These are phyloP conservation scores for Tuta absoluta DNA, from an alignment of 2,888 invertebrate species.

Conservation along the genomic window DNA sequence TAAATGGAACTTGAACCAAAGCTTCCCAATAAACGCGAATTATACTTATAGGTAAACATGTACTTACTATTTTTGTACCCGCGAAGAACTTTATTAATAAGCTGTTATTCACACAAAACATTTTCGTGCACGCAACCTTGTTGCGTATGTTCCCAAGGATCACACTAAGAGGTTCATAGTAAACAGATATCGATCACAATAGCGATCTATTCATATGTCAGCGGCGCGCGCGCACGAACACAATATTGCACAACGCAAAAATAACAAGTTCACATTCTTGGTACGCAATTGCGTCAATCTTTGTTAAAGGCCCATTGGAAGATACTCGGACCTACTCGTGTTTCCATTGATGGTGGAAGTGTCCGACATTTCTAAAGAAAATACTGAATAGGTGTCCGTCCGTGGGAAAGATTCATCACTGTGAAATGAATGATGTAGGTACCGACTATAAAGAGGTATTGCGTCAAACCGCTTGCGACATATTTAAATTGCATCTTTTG, in stretches of 20 bases:
- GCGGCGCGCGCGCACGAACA: constrained; percentile 36
- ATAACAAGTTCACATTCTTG: constrained; percentile 44
- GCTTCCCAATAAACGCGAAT: background rate
- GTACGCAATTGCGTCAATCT: constrained; percentile 50
- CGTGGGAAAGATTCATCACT: background rate
- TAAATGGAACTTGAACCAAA: constrained; percentile 27
- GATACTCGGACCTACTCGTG: constrained; percentile 26
- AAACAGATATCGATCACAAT: constrained; percentile 21
- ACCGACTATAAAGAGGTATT: background rate
- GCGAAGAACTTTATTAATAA: background rate
- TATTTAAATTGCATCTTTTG: too few species aligned
- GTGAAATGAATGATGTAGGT: background rate
- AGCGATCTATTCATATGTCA: constrained; percentile 20
- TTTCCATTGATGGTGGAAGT: background rate
- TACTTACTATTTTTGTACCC: background rate
- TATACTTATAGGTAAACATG: background rate
- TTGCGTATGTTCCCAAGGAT: constrained; percentile 25
- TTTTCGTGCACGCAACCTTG: background rate
- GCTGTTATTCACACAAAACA: background rate
- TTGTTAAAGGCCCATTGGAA: constrained; percentile 34
- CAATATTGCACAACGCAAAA: constrained; percentile 48
- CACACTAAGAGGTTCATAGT: constrained; percentile 34
- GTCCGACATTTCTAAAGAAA: constrained; percentile 1
- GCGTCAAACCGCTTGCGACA: too few species aligned
- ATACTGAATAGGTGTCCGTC: background rate